These are phyloP conservation scores for Chrosomus eos DNA, from an alignment of 2,797 vertebrate genomes.

Conservation along the genomic window DNA sequence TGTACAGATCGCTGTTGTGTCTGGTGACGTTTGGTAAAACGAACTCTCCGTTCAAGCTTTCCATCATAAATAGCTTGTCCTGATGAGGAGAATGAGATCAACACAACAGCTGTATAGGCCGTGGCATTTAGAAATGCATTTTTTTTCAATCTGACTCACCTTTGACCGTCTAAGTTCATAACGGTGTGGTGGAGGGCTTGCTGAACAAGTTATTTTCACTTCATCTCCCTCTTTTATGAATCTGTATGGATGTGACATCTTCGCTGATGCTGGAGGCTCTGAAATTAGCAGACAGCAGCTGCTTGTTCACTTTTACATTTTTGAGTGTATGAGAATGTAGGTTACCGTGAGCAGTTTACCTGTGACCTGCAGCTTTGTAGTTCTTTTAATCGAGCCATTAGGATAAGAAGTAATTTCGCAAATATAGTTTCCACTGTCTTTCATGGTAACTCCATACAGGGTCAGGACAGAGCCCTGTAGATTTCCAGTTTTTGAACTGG, in stretches of 20 bases:
- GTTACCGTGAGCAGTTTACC: constrained; percentile 61
- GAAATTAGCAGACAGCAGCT: not conserved
- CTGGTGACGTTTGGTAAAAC: constrained; percentile 46
- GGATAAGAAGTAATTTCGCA: constrained; percentile 67
- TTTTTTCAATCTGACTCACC: constrained; percentile 34
- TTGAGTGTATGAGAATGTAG: not conserved
- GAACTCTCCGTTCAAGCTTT: constrained; percentile 49
- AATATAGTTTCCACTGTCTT: constrained; percentile 65
- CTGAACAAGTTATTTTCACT: constrained; percentile 54
- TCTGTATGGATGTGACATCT: not conserved
- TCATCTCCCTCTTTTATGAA: constrained; percentile 56
- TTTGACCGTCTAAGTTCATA: constrained; percentile 47
- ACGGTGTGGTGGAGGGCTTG: constrained; percentile 33
- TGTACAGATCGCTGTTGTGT: constrained; percentile 38
- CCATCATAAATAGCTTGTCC: constrained; percentile 13
- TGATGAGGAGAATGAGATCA: constrained; percentile 15
- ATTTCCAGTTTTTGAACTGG: rapidly evolving
- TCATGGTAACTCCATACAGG: constrained; percentile 48
- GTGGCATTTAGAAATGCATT: not conserved
- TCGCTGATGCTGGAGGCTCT: constrained; percentile 40
- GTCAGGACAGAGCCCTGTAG: constrained; percentile 54
- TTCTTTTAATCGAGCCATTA: constrained; percentile 12
- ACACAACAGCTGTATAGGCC: not conserved
- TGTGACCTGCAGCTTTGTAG: constrained; percentile 65
- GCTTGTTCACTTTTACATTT: not conserved